Conservation (phyloP, 1,140 invertebrate genomes). For the Zaprionus davidi region DNA sequence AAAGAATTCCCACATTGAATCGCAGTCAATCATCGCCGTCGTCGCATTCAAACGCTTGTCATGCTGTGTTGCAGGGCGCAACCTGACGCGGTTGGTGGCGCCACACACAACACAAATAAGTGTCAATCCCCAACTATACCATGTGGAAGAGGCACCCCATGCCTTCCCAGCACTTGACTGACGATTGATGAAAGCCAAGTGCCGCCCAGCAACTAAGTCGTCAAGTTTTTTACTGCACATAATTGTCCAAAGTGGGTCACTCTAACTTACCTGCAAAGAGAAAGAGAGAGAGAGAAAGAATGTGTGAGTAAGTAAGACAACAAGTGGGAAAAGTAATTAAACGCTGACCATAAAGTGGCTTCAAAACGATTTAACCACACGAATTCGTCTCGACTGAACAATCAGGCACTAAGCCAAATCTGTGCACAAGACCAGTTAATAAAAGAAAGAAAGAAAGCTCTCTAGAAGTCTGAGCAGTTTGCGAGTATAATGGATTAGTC, state of each 20-base stretch:
- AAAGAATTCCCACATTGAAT: constrained; percentile 63
- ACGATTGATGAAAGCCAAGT: constrained; percentile 55
- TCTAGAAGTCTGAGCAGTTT: not conserved
- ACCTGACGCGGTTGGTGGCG: constrained; percentile 38
- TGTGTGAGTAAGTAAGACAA: constrained; percentile 15
- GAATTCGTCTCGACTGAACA: constrained; percentile 58
- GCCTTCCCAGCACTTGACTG: constrained; percentile 35
- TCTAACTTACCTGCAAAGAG: constrained; percentile 69
- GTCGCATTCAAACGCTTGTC: constrained; percentile 10
- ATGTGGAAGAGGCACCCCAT: constrained; percentile 26
- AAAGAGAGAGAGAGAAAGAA: constrained; percentile 38
- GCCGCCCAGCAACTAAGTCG: constrained; percentile 19
- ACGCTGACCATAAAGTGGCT: constrained; percentile 58
- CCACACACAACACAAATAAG: constrained; percentile 48
- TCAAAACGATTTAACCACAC: constrained; percentile 46
- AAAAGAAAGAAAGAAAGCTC: constrained; percentile 14
- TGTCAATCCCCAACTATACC: constrained; percentile 24
- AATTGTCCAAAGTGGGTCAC: constrained; percentile 71
- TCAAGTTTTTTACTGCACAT: constrained; percentile 41
- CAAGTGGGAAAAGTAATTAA: constrained; percentile 61
- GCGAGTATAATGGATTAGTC: constrained; percentile 6
- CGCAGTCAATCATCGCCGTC: constrained; percentile 29
- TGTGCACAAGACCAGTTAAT: not conserved
- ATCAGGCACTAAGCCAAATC: constrained; percentile 28
- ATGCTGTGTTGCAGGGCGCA: constrained; percentile 49